Evolutionary conservation across 2,113 vertebrate genomes (phyloP).

Genomic region (Okapia johnstoni): DNA sequence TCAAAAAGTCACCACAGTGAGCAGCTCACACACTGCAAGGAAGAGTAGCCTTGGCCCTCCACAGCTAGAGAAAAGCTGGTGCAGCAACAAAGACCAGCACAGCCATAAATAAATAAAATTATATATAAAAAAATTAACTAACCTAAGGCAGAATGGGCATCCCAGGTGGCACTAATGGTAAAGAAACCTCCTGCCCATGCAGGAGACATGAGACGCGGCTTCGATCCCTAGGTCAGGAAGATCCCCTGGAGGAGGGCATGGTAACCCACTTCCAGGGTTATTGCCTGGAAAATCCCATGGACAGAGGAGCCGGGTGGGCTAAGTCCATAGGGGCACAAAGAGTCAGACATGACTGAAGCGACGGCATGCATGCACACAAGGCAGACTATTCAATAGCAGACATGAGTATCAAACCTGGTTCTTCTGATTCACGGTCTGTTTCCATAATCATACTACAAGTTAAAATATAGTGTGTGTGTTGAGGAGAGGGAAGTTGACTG

Average conservation of each 20-base stretch:
- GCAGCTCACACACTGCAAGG: not conserved
- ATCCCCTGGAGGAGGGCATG: not conserved
- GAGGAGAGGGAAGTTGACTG: not conserved
- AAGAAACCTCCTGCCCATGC: not conserved
- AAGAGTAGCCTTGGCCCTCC: not conserved
- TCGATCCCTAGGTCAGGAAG: not conserved
- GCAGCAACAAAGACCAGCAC: not conserved
- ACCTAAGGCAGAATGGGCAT: not conserved
- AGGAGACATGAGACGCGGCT: not conserved
- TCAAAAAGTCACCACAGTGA: not conserved
- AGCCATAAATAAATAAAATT: not conserved
- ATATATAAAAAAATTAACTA: not conserved
- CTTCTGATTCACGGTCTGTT: not conserved
- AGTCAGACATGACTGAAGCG: not conserved
- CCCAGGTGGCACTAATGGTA: not conserved
- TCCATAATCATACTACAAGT: conserved; percentile 6
- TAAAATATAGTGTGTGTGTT: not conserved
- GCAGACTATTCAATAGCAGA: not conserved
- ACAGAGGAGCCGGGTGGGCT: no score
- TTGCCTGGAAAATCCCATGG: not conserved
- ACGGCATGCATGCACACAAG: not conserved
- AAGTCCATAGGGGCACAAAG: not conserved
- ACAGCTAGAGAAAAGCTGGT: not conserved
- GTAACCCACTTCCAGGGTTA: not conserved
- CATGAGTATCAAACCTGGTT: not conserved